Conservation (phyloP, 1,140 invertebrate species). For the Vanessa atalanta region DNA sequence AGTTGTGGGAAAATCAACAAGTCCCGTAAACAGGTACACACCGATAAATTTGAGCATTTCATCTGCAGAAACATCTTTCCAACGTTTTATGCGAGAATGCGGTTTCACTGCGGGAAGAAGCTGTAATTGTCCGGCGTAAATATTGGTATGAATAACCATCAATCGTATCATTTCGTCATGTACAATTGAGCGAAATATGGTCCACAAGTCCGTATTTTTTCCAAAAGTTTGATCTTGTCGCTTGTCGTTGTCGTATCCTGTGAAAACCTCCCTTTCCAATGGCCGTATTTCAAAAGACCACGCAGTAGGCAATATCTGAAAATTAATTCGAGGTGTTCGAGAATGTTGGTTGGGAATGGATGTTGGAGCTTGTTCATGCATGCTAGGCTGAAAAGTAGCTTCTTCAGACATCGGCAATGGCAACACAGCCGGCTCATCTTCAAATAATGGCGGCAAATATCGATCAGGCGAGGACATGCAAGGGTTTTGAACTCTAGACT, state of each 20-base stretch:
- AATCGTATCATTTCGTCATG: slow-evolving; percentile 18
- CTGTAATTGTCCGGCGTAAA: slow-evolving; percentile 24
- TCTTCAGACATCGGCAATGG: slow-evolving; percentile 5
- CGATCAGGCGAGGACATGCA: slow-evolving; percentile 4
- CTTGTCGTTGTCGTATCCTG: slow-evolving; percentile 2
- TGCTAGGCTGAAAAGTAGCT: slow-evolving; percentile 3
- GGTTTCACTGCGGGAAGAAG: slow-evolving; percentile 2
- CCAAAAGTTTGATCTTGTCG: not conserved
- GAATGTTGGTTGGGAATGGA: too few species aligned
- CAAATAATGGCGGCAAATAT: slow-evolving; percentile 1
- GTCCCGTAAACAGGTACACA: slow-evolving; percentile 19
- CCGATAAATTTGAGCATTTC: slow-evolving; percentile 27
- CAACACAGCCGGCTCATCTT: slow-evolving; percentile 3
- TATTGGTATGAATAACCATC: slow-evolving; percentile 29
- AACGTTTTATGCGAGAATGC: slow-evolving; percentile 16
- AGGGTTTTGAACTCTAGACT: slow-evolving; percentile 1
- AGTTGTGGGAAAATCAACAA: slow-evolving; percentile 18
- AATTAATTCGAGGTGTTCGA: slow-evolving; percentile 3
- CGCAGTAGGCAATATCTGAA: slow-evolving; percentile 1
- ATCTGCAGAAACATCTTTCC: slow-evolving; percentile 21
- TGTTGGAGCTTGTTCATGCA: slow-evolving; percentile 3
- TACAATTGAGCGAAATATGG: slow-evolving; percentile 11
- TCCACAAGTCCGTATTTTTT: slow-evolving; percentile 2
- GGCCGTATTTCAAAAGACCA: not conserved
- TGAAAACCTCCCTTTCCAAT: slow-evolving; percentile 5